phyloP scores from a whole-genome alignment of 2,113 vertebrate species.

The Gracilinanus agilis region DNA sequence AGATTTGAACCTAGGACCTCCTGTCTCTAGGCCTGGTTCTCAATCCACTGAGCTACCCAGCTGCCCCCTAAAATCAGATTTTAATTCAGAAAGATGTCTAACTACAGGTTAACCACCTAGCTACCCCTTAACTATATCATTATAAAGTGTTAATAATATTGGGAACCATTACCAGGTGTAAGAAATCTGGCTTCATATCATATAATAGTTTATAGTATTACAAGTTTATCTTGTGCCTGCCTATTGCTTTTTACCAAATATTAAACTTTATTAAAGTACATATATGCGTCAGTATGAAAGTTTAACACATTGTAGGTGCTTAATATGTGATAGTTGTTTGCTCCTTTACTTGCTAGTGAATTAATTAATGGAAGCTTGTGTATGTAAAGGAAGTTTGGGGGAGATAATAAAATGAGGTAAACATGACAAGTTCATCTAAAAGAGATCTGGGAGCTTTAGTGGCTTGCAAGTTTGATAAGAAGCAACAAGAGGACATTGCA shows the following conservation, averaged over 20 bases:
- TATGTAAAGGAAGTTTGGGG: slow-evolving; percentile 7
- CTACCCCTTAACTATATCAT: not conserved
- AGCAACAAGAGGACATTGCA: not conserved
- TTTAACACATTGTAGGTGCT: not conserved
- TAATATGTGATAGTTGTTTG: not conserved
- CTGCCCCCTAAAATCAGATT: too few species aligned
- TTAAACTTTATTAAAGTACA: not conserved
- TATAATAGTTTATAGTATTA: not conserved
- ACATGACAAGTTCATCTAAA: not conserved
- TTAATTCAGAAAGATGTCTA: too few species aligned
- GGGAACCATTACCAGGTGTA: not conserved
- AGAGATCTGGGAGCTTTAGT: not conserved
- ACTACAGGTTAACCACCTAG: too few species aligned
- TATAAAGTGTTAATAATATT: not conserved
- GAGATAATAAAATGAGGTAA: not conserved
- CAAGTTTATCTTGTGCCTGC: not conserved
- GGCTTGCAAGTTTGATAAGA: not conserved
- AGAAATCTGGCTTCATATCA: not conserved
- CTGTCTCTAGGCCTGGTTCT: too few species aligned
- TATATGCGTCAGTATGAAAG: not conserved
- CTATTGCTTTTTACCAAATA: not conserved
- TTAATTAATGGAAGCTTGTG: not conserved
- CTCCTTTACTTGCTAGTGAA: not conserved
- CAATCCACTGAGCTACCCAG: too few species aligned
- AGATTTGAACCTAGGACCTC: too few species aligned